Evolutionary conservation across 2,888 invertebrate species (phyloP).

Genomic region (Schizotus pectinicornis): DNA sequence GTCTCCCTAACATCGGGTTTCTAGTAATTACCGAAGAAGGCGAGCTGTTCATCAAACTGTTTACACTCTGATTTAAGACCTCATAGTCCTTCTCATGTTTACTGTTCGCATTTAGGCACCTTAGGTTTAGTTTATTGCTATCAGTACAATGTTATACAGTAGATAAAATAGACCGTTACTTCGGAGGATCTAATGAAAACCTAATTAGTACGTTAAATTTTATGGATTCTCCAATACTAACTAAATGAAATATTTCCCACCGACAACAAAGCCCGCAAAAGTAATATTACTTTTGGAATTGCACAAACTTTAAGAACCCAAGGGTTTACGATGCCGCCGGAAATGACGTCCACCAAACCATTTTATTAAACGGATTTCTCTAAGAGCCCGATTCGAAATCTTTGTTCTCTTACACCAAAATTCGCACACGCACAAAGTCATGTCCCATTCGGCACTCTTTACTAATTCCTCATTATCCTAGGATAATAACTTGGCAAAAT

Average conservation of each 20-base stretch:
- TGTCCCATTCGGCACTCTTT: too few relatives aligned
- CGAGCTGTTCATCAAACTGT: conserved; percentile 40
- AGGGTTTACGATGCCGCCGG: neutral
- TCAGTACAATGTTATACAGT: conserved; percentile 5
- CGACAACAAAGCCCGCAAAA: neutral
- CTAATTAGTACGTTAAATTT: neutral
- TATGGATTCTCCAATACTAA: neutral
- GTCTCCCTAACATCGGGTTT: conserved; percentile 33
- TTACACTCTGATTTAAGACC: conserved; percentile 38
- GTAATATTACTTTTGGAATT: neutral
- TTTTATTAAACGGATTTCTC: neutral
- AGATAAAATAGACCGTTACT: neutral
- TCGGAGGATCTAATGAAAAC: neutral
- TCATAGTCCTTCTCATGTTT: conserved; percentile 17
- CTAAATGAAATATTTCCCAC: neutral
- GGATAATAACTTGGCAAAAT: too few relatives aligned
- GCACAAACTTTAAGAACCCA: neutral
- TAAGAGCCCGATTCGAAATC: neutral
- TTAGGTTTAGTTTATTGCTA: conserved; percentile 8
- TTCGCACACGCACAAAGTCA: too few relatives aligned
- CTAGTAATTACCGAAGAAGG: conserved; percentile 36
- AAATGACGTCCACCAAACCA: neutral
- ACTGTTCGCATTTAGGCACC: conserved; percentile 19
- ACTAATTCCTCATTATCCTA: too few relatives aligned
- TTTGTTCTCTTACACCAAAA: neutral